phyloP scores from a whole-genome alignment of 1,140 invertebrate genomes.

The Mya arenaria region DNA sequence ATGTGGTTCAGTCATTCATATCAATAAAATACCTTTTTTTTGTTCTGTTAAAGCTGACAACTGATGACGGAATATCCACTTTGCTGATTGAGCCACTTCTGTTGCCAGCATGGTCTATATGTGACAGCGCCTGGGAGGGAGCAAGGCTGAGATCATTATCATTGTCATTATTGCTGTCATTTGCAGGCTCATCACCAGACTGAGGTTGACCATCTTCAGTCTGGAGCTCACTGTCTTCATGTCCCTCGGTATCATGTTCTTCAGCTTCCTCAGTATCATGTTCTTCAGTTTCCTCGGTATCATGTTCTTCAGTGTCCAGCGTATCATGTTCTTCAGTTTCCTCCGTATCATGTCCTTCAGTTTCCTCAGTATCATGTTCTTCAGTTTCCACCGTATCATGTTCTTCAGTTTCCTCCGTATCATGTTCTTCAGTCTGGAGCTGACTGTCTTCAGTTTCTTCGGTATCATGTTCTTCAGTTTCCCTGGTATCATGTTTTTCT shows the following conservation, averaged over 20 bases:
- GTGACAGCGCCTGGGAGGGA: background rate
- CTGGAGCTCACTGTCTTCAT: no score
- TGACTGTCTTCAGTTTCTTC: no score
- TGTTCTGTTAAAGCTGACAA: slow-evolving; percentile 48
- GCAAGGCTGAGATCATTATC: background rate
- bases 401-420: background rate
- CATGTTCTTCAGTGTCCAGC: background rate
- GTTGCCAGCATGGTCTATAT: slow-evolving; percentile 46
- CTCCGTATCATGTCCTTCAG: background rate
- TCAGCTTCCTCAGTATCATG: no score
- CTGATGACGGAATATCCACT: slow-evolving; percentile 15
- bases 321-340: background rate
- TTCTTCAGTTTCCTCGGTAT: background rate
- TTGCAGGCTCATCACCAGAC: background rate
- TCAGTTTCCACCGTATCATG: background rate
- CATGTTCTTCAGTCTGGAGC: no score
- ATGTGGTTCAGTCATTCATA: no score
- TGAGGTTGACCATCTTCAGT: no score
- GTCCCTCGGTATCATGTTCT: no score
- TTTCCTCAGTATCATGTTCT: background rate
- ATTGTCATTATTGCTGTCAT: background rate
- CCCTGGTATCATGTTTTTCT: no score
- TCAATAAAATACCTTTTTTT: slow-evolving; percentile 44
- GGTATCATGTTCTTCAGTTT: no score
- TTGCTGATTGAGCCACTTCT: slow-evolving; percentile 44